phyloP scores from a whole-genome alignment of 2,888 invertebrate genomes.

The Callosobruchus maculatus region DNA sequence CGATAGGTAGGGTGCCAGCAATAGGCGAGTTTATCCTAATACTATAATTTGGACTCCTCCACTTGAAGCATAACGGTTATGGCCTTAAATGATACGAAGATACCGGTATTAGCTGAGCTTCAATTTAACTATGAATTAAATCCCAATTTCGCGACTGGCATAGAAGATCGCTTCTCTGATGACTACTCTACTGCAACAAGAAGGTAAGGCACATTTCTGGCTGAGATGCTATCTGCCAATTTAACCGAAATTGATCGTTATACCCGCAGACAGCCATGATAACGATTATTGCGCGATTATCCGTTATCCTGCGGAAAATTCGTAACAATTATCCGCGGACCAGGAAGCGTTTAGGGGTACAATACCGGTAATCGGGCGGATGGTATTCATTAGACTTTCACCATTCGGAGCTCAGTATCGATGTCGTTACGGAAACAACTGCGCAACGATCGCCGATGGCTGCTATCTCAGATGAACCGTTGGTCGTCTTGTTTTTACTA shows the following conservation, averaged over 20 bases:
- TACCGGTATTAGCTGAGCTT: too few species aligned
- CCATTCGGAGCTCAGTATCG: background rate
- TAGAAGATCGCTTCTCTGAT: background rate
- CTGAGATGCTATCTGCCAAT: background rate
- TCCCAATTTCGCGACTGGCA: too few species aligned
- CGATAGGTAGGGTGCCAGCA: too few species aligned
- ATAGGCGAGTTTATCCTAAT: too few species aligned
- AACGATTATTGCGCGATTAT: background rate
- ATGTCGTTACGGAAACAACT: background rate
- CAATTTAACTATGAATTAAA: too few species aligned
- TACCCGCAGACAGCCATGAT: background rate
- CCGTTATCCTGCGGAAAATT: background rate
- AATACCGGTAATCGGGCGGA: background rate
- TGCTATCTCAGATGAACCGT: too few species aligned
- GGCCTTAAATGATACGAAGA: too few species aligned
- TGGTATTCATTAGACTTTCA: background rate
- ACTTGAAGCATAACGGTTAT: too few species aligned
- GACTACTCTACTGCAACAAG: background rate
- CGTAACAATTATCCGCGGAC: background rate
- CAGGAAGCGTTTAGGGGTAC: background rate
- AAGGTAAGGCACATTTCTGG: background rate
- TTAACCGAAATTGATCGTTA: background rate
- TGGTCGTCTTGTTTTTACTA: too few species aligned
- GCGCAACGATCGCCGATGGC: too few species aligned
- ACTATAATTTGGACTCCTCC: too few species aligned